These are phyloP conservation scores for Drosophila cardini DNA, from an alignment of 1,140 invertebrate species.

Conservation along the genomic window DNA sequence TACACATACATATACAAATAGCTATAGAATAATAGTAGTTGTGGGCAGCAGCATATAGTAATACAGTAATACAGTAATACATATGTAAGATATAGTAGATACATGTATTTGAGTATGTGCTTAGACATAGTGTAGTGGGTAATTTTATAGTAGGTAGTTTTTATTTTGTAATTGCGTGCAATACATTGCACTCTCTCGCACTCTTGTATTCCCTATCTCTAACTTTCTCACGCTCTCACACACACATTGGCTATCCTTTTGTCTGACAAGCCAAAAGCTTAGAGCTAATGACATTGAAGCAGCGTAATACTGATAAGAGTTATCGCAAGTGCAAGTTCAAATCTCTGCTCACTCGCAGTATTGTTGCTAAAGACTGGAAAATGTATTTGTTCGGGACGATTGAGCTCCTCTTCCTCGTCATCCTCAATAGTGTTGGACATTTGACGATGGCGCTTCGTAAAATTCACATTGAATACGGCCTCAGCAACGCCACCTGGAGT, in stretches of 20 bases:
- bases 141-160: conserved; percentile 56
- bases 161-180: conserved; percentile 35
- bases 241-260: conserved; percentile 2
- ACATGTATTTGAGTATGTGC: conserved; percentile 45
- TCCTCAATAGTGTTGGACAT: conserved; percentile 81
- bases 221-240: background rate
- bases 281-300: conserved; percentile 51
- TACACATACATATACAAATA: conserved; percentile 73
- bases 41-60: conserved; percentile 59
- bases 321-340: conserved; percentile 34
- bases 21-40: conserved; percentile 57
- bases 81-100: conserved; percentile 42
- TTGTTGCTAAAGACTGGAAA: conserved; percentile 78
- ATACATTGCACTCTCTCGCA: conserved; percentile 30
- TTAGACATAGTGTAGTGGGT: conserved; percentile 38
- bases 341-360: conserved; percentile 23
- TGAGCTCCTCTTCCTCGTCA: conserved; percentile 82
- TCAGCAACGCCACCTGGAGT: conserved; percentile 83
- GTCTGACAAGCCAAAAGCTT: conserved; percentile 13
- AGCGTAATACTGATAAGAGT: conserved; percentile 32
- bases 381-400: conserved; percentile 83
- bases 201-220: conserved; percentile 1
- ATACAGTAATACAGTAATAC: conserved; percentile 34
- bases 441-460: conserved; percentile 78
- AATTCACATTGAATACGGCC: conserved; percentile 82